Conservation (phyloP, 2,888 invertebrate genomes). For the Melanostoma scalare region DNA sequence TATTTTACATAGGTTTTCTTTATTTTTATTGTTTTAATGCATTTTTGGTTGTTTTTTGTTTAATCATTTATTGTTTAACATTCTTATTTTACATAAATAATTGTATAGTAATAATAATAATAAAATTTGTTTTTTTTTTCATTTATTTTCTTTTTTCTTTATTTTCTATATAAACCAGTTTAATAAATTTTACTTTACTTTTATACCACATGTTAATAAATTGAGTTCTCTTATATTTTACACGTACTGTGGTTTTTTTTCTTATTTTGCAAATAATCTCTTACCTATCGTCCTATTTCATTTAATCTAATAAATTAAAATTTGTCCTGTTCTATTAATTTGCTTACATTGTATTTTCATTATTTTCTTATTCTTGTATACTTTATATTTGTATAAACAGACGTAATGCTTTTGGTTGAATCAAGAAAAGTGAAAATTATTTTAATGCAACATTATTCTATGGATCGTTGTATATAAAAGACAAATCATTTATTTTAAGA, state of each 20-base stretch:
- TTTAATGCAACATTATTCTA: background rate
- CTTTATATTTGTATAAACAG: conserved; percentile 16
- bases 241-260: conserved; percentile 35
- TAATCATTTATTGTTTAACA: conserved; percentile 44
- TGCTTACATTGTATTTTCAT: conserved; percentile 22
- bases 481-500: conserved; percentile 26
- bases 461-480: conserved; percentile 53
- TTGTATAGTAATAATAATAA: conserved; percentile 70
- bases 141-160: conserved; percentile 18
- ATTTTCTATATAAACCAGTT: conserved; percentile 39
- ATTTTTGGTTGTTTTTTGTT: conserved; percentile 24
- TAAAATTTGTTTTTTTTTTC: conserved; percentile 57
- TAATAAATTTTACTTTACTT: conserved; percentile 44
- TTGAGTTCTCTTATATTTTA: conserved; percentile 39
- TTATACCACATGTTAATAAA: conserved; percentile 32
- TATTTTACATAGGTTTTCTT: conserved; percentile 58
- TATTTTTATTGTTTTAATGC: conserved; percentile 45
- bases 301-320: conserved; percentile 53
- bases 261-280: conserved; percentile 21
- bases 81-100: conserved; percentile 61
- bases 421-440: conserved; percentile 3
- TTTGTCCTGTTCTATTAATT: conserved; percentile 54
- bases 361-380: conserved; percentile 2
- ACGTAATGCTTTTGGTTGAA: conserved; percentile 19
- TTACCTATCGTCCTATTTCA: conserved; percentile 37